Percentiles rank a stretch among this genome's conserved stretches.
Evolutionary conservation across 2,888 invertebrate genomes (phyloP).

Genomic region (Sarcophaga variegata): DNA sequence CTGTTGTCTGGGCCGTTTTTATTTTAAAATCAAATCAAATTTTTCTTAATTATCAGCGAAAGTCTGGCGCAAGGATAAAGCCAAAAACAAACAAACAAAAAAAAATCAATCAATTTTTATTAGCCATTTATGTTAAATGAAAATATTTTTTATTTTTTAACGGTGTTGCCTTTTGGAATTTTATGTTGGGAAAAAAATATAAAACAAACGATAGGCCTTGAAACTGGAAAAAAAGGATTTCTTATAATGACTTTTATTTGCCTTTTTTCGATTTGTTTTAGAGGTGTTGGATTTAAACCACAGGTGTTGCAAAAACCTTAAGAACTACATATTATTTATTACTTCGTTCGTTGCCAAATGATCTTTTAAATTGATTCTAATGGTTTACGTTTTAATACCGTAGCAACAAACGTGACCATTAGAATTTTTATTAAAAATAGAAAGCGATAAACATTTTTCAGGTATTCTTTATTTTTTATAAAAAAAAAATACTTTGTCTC

Average conservation of each 20-base stretch:
- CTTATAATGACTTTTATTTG: neutral
- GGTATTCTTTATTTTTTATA: too few relatives aligned
- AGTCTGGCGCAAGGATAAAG: neutral
- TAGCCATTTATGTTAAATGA: conserved; percentile 44
- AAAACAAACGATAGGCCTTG: too few relatives aligned
- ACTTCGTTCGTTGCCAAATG: neutral
- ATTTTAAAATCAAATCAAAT: neutral
- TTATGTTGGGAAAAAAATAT: neutral
- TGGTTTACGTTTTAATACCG: neutral
- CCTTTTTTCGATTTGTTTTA: too few relatives aligned
- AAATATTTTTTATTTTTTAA: conserved; percentile 35
- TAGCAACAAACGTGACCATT: neutral
- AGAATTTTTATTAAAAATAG: neutral
- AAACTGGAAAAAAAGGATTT: neutral
- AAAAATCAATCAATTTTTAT: conserved; percentile 57
- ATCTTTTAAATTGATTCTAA: conserved; percentile 37
- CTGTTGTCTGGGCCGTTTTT: neutral
- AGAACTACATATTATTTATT: neutral
- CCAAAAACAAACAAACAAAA: neutral
- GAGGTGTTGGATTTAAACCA: neutral
- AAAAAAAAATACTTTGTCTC: neutral
- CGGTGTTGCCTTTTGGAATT: neutral
- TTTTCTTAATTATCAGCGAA: neutral
- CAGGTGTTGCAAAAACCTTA: neutral
- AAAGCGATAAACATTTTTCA: neutral